These are phyloP conservation scores for Chloroceryle inda DNA, from an alignment of 2,797 vertebrate species.

Conservation along the genomic window DNA sequence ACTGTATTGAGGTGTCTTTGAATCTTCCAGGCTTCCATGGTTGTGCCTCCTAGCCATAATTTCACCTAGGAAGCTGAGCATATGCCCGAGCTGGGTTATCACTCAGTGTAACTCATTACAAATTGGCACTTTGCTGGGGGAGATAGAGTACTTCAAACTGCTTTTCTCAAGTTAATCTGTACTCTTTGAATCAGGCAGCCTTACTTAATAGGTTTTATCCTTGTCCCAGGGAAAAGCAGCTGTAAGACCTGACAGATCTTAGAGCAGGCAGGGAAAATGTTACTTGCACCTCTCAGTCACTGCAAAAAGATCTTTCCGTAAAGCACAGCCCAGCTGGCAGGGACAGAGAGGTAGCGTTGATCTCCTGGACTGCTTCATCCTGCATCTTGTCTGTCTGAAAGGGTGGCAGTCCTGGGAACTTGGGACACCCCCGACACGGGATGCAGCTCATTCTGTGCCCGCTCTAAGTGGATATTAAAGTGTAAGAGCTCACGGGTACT, in stretches of 20 bases:
- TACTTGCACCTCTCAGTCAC: not conserved
- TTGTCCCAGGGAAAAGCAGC: not conserved
- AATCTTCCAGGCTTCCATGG: not conserved
- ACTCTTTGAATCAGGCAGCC: not conserved
- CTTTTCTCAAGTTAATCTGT: not conserved
- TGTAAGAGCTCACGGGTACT: not conserved
- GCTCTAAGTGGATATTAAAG: not conserved
- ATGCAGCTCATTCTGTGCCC: not conserved
- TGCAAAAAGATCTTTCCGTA: not conserved
- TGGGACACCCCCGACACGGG: accelerated
- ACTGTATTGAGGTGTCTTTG: not conserved
- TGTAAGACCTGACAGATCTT: not conserved
- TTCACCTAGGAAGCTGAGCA: not conserved
- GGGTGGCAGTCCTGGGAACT: not conserved
- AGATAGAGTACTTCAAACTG: not conserved
- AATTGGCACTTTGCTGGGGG: not conserved
- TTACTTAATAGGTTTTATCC: not conserved
- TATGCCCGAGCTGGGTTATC: not conserved
- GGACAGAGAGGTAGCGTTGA: accelerated
- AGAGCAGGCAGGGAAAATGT: not conserved
- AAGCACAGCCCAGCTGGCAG: not conserved
- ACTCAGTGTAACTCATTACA: not conserved
- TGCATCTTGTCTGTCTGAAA: not conserved
- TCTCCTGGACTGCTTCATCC: not conserved
- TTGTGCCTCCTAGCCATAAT: not conserved